Base-by-base conservation (phyloP, 2,888 invertebrate species). In the Eucera pruinosa region DNA sequence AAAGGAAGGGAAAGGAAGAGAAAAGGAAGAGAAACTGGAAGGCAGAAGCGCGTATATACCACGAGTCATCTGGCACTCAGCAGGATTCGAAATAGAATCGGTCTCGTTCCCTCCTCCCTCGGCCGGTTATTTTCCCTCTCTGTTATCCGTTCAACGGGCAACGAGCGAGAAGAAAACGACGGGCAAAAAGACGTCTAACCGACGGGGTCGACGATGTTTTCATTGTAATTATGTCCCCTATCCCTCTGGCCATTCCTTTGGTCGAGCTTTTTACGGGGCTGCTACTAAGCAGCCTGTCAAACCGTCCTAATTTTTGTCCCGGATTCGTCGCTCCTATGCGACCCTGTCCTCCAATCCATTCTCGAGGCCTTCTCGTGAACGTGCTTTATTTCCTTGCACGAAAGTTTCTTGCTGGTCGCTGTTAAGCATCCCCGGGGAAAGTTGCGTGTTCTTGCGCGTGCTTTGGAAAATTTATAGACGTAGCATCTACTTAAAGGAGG, bases 51-150 rank as follows among this genome's bases (percentile, higher is more conserved):
- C 84, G 75, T 79, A 41, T 25, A 25, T 61, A 81, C 84, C 82
- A 84, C 87, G 87, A 89, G 90, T 91, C 91, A 90, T 91, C 91
- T 90, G 91, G 90, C 89, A 89, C 90, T 90, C 91, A 89, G 88
- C 90, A 86, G 87, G 85, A 89, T 91, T 91, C 86, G 88, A 91
- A 90, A 91, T 90, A 91, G 91, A 91, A 88, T 86, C 87, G 79
- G 86, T 85, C 77, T 77, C 64, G 58, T 80, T 69, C 75, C 54
- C 33, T 76, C 71, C 68, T 66, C 66, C 54, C 67, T 23, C 65
- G 23, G 62, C 57, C 23, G 27, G 54, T 57, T 61, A 54, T 65
- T 75, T 70, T 76, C 78, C 71, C 76, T 85, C 68, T 72, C 66
- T 58, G 64, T 80, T 57, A 55, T 43, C 48, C 65, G 55, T 77